Evolutionary conservation across 2,888 invertebrate species (phyloP), one percentile per base, ranked within the genome.

Genomic region (Luperina nickerlii): DNA sequence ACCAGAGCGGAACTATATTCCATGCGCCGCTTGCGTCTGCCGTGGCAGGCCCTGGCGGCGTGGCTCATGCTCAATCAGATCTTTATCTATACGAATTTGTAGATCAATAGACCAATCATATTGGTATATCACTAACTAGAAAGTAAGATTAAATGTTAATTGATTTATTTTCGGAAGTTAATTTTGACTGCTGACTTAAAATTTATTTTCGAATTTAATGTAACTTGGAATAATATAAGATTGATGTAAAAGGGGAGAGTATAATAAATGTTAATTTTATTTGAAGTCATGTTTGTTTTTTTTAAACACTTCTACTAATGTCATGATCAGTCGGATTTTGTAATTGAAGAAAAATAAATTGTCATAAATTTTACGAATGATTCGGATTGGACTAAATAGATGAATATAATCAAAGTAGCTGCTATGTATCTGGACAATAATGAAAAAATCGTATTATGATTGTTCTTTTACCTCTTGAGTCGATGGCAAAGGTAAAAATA

Each of bases 11-110:
- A 0, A 97, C 97, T 82, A 97, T 98, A 70, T 94, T 97, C 38
- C 98, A 98, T 91, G 97, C 97, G 84, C 98, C 98, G 5, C 97
- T 97, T 82, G 98, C 98, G 0, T 97, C 98, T 0, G 98, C 98
- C 6, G 97, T 98, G 8, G 98, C 97, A 5, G 98, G 98, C 11
- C 98, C 98, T 57, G 98, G 98, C 8, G 98, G 98, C 15, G 97
- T 98, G 72, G 98, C 98, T 0, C 98, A 98, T 91, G 98, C 98
- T 0, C 97, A 98, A 91, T 98, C 98, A 77, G 98, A 98, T 92
- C 97, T 98, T 82, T 97, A 97, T 90, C 90, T 97, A 82, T 97
- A 97, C 76, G 96, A 96, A 91, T 95, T 92, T 88, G 89, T 92
- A 80, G 87, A 84, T 68, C 81, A 84, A 88, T 90, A 63, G 90